Evolutionary conservation across 2,113 vertebrate species (phyloP), one percentile per base, ranked within the genome.

Genomic region (Syrrhaptes paradoxus): DNA sequence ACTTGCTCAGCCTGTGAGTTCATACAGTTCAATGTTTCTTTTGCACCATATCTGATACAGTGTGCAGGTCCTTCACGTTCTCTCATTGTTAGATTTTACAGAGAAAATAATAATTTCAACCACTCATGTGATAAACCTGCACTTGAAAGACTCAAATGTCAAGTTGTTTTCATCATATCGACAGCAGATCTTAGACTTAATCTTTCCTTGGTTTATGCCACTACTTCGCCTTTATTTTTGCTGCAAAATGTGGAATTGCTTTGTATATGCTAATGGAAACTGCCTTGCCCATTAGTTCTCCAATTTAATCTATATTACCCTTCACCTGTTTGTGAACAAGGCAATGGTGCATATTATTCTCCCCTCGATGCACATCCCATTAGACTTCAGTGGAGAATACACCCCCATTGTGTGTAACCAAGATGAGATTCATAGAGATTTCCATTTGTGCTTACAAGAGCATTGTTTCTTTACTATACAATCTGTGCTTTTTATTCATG

Each of bases 121-220:
- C 96, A 96, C 95, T 96, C 93, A 68, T 85, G 88, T 97, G 97
- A 97, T 90, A 96, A 97, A 96, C 87, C 89, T 94, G 93, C 93
- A 96, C 96, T 95, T 93, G 95, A 97, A 98, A 98, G 96, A 97
- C 86, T 96, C 96, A 97, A 95, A 97, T 97, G 97, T 98, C 97
- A 98, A 97, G 98, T 97, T 97, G 97, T 98, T 98, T 97, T 97
- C 91, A 97, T 97, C 95, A 89, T 70, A 95, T 95, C 87, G 75
- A 97, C 94, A 97, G 97, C 88, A 94, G 93, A 87, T 94, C 96
- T 97, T 94, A 96, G 95, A 94, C 58, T 80, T 95, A 97, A 96
- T 92, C 74, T 82, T 91, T 95, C 80, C 92, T 89, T 74, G 58
- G 89, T 96, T 97, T 96, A 89, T 93, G 96, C 94, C 86, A 96